Conservation (phyloP, 2,888 invertebrate genomes). For the Brenthis ino region DNA sequence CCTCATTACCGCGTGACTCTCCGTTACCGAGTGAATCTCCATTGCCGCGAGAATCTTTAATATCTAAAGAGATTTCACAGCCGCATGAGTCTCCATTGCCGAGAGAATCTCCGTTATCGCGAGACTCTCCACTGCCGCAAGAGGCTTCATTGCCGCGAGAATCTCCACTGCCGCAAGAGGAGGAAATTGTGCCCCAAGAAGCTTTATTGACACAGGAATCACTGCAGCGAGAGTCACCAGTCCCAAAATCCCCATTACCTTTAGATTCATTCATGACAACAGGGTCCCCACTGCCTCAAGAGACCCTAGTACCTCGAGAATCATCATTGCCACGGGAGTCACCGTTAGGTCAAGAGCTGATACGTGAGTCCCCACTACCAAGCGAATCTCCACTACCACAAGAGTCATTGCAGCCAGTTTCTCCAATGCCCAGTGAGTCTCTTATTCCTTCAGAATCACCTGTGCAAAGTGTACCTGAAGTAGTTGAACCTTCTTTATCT, state of each 20-base stretch:
- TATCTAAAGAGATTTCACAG: constrained; percentile 44
- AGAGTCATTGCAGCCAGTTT: constrained; percentile 47
- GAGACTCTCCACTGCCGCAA: constrained; percentile 46
- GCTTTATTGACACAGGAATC: constrained; percentile 41
- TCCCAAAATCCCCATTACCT: constrained; percentile 20
- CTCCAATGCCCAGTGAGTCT: constrained; percentile 44
- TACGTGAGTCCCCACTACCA: constrained; percentile 17
- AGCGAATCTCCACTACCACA: constrained; percentile 29
- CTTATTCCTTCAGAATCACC: constrained; percentile 46
- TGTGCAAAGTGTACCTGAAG: constrained; percentile 27
- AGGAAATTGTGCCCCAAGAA: constrained; percentile 43
- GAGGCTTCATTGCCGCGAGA: constrained; percentile 47
- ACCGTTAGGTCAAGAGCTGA: constrained; percentile 46
- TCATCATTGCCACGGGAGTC: constrained; percentile 38
- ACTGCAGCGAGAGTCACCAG: not conserved
- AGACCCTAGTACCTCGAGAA: constrained; percentile 44
- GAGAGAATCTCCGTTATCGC: constrained; percentile 45
- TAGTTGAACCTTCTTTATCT: constrained; percentile 38
- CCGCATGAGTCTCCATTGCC: constrained; percentile 45
- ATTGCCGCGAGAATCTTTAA: constrained; percentile 43
- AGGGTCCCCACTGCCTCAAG: constrained; percentile 47
- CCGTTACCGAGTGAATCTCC: constrained; percentile 42
- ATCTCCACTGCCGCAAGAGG: constrained; percentile 43
- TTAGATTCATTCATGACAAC: constrained; percentile 43
- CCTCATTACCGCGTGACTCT: constrained; percentile 38